Evolutionary conservation across 2,113 vertebrate species (phyloP), one percentile per base, ranked within the genome.

Genomic region (Coturnix japonica): DNA sequence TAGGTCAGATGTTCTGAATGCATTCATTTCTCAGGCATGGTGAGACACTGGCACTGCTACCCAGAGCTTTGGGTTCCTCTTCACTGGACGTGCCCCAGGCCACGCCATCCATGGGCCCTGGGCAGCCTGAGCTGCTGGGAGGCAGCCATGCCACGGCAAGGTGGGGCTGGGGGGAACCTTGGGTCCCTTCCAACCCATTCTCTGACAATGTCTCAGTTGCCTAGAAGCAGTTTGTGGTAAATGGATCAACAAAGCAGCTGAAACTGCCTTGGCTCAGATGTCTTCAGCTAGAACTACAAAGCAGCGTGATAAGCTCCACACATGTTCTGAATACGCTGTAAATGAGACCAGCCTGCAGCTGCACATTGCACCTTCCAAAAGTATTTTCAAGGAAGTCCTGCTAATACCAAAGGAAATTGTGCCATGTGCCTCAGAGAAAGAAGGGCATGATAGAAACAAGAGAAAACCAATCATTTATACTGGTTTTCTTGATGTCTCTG

Each of bases 331-430:
- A 89, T 76, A 7, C n/a, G 1, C 26, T 46, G 13, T 33, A 18
- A 70, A 61, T 23, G n/a, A 54, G 64, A 54, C 31, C 72, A 90
- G 88, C 83, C 82, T 71, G 82, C 80, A 77, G 85, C 90, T 85
- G 49, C 54, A 61, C 5, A 31, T 37, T 56, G 65, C 66, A 66
- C 25, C 1, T 82, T 70, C 26, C n/a, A 46, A 11, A 92, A 87
- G 59, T 16, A 46, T n/a, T 47, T 46, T 85, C 0, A 0, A 91
- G 89, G 78, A 95, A 70, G 28, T 76, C 64, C 13, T 66, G 35
- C 41, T 81, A n/a, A 67, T 78, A 43, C 73, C 61, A 39, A 35
- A 77, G 91, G 89, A 93, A 94, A 86, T 81, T 77, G 85, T 88
- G 41, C 19, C 2, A 56, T 35, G n/a, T 77, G 56, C 51, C 44